phyloP scores from a whole-genome alignment of 2,113 vertebrate species.

The Scophthalmus maximus region DNA sequence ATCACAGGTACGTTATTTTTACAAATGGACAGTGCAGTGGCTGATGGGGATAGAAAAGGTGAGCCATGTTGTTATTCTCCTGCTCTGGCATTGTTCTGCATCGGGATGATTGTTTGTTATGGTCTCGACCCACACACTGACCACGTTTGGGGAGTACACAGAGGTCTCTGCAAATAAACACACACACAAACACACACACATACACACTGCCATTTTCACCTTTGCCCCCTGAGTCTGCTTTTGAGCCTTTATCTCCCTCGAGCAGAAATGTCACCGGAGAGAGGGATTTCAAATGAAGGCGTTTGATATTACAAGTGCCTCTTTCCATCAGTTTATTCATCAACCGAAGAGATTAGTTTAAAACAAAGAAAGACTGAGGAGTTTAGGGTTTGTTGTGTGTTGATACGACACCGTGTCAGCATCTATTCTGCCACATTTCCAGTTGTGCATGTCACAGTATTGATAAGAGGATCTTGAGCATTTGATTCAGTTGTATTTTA shows the following conservation, averaged over 20 bases:
- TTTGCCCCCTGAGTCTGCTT: slow-evolving; percentile 47
- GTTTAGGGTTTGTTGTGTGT: not conserved
- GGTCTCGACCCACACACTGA: slow-evolving; percentile 35
- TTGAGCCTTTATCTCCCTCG: slow-evolving; percentile 50
- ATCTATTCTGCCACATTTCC: slow-evolving; percentile 3
- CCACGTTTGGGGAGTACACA: slow-evolving; percentile 68
- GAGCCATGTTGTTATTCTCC: slow-evolving; percentile 17
- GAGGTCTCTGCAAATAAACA: slow-evolving; percentile 65
- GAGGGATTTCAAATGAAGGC: slow-evolving; percentile 17
- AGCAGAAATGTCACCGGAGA: slow-evolving; percentile 46
- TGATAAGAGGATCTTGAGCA: not conserved
- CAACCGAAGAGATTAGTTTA: not conserved
- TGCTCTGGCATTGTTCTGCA: slow-evolving; percentile 40
- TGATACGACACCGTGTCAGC: slow-evolving; percentile 39
- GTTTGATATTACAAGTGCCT: slow-evolving; percentile 11
- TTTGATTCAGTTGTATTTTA: slow-evolving; percentile 29
- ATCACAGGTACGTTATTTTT: slow-evolving; percentile 47
- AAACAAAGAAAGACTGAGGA: not conserved
- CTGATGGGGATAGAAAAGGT: not conserved
- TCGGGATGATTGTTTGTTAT: slow-evolving; percentile 67
- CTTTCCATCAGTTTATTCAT: slow-evolving; percentile 27
- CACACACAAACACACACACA: slow-evolving; percentile 22
- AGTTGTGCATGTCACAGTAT: not conserved
- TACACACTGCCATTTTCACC: slow-evolving; percentile 52
- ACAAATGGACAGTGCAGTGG: not conserved